A percentile compares a stretch with the other conserved stretches of the same genome.
Evolutionary conservation across 64 coral and sea anemone genomes (phyloP).

Genomic region (Stichodactyla mertensii): DNA sequence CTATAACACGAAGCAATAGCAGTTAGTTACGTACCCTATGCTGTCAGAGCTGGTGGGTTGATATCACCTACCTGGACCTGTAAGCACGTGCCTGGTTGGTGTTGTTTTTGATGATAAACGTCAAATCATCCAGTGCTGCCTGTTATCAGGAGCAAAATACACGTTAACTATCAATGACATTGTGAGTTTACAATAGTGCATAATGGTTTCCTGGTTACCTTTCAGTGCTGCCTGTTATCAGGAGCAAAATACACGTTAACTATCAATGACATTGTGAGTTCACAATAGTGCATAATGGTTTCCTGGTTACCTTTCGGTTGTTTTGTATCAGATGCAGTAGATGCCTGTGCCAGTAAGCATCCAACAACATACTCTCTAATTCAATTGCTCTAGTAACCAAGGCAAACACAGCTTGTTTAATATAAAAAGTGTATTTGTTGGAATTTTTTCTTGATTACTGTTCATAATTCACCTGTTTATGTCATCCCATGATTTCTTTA

Average conservation of each 20-base stretch:
- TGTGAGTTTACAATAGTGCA: too few species aligned
- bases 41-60: not conserved
- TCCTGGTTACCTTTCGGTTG: conserved; percentile 60
- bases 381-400: conserved; percentile 62
- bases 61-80: conserved; percentile 66
- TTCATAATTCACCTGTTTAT: conserved; percentile 55
- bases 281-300: too few species aligned
- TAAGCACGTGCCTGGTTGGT: conserved; percentile 57
- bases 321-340: conserved; percentile 55
- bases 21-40: not conserved
- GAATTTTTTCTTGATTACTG: not conserved
- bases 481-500: conserved; percentile 82
- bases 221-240: conserved; percentile 44
- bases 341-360: conserved; percentile 90
- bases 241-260: not conserved
- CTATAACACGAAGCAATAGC: not conserved
- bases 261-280: too few species aligned
- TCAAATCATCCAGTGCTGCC: conserved; percentile 87
- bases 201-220: conserved; percentile 23
- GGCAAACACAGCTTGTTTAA: not conserved
- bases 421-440: not conserved
- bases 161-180: not conserved
- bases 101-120: conserved; percentile 91
- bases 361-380: conserved; percentile 71
- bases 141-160: not conserved